phyloP scores from a whole-genome alignment of 2,113 vertebrate species.

The Chamaetylas fuelleborni region DNA sequence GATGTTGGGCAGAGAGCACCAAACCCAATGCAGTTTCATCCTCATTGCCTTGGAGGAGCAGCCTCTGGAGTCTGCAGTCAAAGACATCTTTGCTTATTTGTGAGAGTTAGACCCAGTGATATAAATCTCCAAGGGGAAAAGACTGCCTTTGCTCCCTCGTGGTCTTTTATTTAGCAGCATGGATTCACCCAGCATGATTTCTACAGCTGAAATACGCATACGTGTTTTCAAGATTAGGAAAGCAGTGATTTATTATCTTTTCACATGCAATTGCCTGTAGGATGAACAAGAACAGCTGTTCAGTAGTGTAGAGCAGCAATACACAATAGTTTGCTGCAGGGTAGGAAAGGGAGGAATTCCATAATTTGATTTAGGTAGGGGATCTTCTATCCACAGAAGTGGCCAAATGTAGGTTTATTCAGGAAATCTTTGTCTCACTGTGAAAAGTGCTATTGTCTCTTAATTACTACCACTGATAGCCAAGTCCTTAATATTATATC shows the following conservation, averaged over 20 bases:
- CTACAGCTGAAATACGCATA: not conserved
- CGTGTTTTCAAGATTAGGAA: not conserved
- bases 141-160: not conserved
- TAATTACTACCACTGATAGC: not conserved
- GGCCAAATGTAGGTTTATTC: conserved; percentile 33
- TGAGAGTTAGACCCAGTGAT: not conserved
- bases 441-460: conserved; percentile 33
- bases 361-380: conserved; percentile 28
- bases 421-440: conserved; percentile 19
- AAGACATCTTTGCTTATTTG: not conserved
- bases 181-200: not conserved
- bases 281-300: conserved; percentile 57
- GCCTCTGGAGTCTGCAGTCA: not conserved
- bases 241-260: conserved; percentile 57
- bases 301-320: conserved; percentile 17
- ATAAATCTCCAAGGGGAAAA: not conserved
- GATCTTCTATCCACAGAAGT: not conserved
- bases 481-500: conserved; percentile 38
- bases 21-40: not conserved
- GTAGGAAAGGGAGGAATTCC: conserved; percentile 30
- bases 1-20: not conserved
- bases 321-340: conserved; percentile 36
- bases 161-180: not conserved
- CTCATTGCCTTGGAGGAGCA: not conserved
- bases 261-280: conserved; percentile 51